Conservation (phyloP, 2,797 vertebrate species). For the Poeciliopsis turneri region DNA sequence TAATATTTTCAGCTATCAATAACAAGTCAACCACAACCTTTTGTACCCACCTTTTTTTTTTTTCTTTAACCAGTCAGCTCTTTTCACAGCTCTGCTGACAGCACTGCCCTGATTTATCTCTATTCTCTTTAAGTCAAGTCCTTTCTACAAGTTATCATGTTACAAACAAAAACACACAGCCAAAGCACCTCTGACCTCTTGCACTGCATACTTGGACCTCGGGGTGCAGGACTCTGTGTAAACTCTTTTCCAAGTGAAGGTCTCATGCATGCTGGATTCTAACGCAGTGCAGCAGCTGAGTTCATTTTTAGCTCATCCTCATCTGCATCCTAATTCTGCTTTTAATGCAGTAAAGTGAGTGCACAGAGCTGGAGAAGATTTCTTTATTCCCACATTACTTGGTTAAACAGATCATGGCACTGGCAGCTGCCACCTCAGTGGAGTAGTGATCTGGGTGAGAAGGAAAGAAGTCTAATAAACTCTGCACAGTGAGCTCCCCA, state of each 20-base stretch:
- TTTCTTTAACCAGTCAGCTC: slow-evolving; percentile 43
- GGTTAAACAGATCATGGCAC: slow-evolving; percentile 22
- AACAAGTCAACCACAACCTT: slow-evolving; percentile 60
- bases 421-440: slow-evolving; percentile 26
- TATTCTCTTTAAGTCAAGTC: slow-evolving; percentile 22
- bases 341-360: slow-evolving; percentile 23
- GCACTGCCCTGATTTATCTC: slow-evolving; percentile 21
- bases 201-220: slow-evolving; percentile 41
- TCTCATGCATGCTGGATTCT: slow-evolving; percentile 26
- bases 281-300: slow-evolving; percentile 9
- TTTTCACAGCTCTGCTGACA: slow-evolving; percentile 52
- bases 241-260: slow-evolving; percentile 24
- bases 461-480: slow-evolving; percentile 45
- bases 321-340: slow-evolving; percentile 46
- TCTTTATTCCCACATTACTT: slow-evolving; percentile 25
- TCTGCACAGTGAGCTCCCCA: slow-evolving; percentile 31
- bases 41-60: slow-evolving; percentile 51
- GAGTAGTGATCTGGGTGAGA: slow-evolving; percentile 49
- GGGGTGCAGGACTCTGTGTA: slow-evolving; percentile 21
- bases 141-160: slow-evolving; percentile 48
- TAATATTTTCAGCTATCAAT: slow-evolving; percentile 6
- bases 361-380: slow-evolving; percentile 29
- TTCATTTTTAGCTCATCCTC: slow-evolving; percentile 34
- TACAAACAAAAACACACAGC: slow-evolving; percentile 22
- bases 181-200: slow-evolving; percentile 44